A percentile compares a stretch with the other conserved stretches of the same genome.
Evolutionary conservation across 2,797 vertebrate genomes (phyloP).

Genomic region (Lagodon rhomboides): DNA sequence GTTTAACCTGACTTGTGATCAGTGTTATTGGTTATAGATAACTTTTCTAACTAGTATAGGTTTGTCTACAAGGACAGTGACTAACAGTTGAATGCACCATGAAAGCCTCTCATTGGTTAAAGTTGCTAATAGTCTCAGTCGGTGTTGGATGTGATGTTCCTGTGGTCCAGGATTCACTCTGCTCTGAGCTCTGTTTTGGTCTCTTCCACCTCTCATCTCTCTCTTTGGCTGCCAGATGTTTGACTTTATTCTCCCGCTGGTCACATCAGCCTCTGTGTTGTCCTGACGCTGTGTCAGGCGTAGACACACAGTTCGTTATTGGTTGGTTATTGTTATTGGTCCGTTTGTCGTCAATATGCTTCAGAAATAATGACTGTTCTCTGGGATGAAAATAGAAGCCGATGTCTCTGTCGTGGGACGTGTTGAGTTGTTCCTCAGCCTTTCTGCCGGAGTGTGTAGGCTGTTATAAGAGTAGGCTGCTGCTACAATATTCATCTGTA

Average conservation of each 20-base stretch:
- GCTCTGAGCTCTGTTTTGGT: conserved; percentile 12
- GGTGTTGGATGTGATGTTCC: not conserved
- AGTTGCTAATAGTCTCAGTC: not conserved
- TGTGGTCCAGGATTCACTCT: not conserved
- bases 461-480: conserved; percentile 25
- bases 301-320: not conserved
- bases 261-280: not conserved
- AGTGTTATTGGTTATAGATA: no score
- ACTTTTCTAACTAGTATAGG: no score
- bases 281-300: no score
- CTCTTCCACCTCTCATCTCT: not conserved
- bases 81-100: no score
- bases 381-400: conserved; percentile 37
- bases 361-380: conserved; percentile 38
- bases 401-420: conserved; percentile 53
- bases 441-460: conserved; percentile 50
- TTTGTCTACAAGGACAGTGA: no score
- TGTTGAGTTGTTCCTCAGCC: conserved; percentile 44
- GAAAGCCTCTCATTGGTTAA: not conserved
- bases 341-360: conserved; percentile 50
- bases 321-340: not conserved
- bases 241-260: not conserved
- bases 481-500: conserved; percentile 30
- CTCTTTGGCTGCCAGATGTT: not conserved
- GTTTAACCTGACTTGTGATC: no score